Evolutionary conservation across 37 sponge, comb jelly and placozoan species (phyloP).

Genomic region (Diacarnus erythraeanus): DNA sequence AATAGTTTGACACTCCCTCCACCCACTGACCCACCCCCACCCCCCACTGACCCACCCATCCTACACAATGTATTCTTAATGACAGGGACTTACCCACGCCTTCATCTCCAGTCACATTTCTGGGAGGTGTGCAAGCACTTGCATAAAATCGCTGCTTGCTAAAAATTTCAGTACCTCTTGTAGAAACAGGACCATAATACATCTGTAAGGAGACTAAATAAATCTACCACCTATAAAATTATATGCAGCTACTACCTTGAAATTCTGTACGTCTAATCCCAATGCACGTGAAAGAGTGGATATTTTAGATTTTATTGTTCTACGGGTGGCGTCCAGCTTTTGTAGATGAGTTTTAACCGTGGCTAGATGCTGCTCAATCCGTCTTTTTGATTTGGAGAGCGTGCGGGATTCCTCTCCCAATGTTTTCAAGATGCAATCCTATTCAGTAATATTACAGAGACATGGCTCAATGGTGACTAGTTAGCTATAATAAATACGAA

Average conservation of each 20-base stretch:
- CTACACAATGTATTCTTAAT: not conserved
- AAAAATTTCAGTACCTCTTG: not conserved
- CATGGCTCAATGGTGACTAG: too few relatives aligned
- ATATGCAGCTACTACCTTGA: slow-evolving; percentile 33
- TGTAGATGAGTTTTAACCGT: slow-evolving; percentile 35
- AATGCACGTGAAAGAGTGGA: slow-evolving; percentile 43
- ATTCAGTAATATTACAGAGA: not conserved
- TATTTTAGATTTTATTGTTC: slow-evolving; percentile 22
- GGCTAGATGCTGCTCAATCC: slow-evolving; percentile 37
- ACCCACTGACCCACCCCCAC: not conserved
- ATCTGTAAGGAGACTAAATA: too few relatives aligned
- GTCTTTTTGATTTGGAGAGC: slow-evolving; percentile 37
- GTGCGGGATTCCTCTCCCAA: slow-evolving; percentile 39
- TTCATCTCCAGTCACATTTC: not conserved
- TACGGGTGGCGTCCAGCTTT: slow-evolving; percentile 36
- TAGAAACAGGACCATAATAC: slow-evolving; percentile 4
- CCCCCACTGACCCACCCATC: not conserved
- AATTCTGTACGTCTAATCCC: slow-evolving; percentile 58
- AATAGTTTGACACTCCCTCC: not conserved
- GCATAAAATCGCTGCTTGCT: slow-evolving; percentile 8
- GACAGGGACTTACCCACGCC: not conserved
- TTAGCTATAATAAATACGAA: too few relatives aligned
- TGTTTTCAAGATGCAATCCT: slow-evolving; percentile 33
- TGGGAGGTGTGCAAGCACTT: slow-evolving; percentile 11
- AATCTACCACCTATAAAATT: not conserved